phyloP scores from a whole-genome alignment of 2,113 vertebrate species.

The Callaeas wilsoni region DNA sequence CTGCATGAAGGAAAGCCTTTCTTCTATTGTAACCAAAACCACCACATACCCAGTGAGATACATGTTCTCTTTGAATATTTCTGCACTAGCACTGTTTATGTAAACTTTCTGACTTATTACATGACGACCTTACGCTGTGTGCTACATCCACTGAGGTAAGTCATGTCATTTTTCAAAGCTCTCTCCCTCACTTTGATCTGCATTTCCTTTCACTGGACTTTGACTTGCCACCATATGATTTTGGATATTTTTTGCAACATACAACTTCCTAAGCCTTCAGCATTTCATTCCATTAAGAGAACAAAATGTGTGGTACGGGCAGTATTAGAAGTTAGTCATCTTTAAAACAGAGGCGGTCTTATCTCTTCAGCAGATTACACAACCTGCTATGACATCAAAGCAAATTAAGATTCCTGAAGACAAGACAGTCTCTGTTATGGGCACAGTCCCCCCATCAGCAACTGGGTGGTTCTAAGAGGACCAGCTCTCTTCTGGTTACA shows the following conservation, averaged over 20 bases:
- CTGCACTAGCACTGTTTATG: neutral
- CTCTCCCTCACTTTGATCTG: neutral
- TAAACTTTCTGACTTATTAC: neutral
- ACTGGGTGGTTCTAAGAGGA: neutral
- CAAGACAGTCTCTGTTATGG: neutral
- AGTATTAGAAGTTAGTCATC: constrained; percentile 5
- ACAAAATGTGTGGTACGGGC: neutral
- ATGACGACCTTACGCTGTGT: neutral
- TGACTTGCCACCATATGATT: neutral
- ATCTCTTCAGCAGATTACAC: constrained; percentile 36
- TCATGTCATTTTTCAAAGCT: neutral
- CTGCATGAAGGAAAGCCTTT: neutral
- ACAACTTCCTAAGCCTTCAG: neutral
- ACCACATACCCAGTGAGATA: neutral
- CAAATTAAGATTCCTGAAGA: neutral
- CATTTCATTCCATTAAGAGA: neutral
- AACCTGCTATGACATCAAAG: constrained; percentile 30
- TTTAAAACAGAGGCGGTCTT: constrained; percentile 3
- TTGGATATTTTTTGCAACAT: neutral
- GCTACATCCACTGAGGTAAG: neutral
- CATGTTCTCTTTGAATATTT: neutral
- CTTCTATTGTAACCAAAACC: neutral
- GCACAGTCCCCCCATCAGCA: neutral
- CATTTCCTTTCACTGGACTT: neutral
- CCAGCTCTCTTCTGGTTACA: neutral